Evolutionary conservation across 2,113 vertebrate species (phyloP), one percentile per base, ranked within the genome.

Genomic region (Spea multiplicata): DNA sequence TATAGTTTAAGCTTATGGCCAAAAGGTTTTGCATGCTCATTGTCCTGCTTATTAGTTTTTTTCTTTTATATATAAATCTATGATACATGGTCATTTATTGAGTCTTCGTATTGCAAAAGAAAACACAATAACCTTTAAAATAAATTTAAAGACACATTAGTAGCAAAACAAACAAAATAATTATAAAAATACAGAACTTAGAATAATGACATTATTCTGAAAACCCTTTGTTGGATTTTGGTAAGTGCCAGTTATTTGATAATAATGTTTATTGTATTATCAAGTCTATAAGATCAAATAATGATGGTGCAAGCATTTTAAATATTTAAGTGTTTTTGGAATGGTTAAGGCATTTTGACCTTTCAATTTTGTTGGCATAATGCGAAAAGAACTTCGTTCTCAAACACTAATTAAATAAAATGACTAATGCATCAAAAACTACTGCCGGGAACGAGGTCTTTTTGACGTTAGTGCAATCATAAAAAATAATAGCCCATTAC

Each of bases 361-460:
- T 79, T 79, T 57, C 14, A 16, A 48, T 57, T 66, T 66, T 55
- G 69, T 73, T 79, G 44, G 50, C 73, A 52, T 73, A 79, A 53
- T 72, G 49, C 70, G 16, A 65, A n/a, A 66, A 72, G 47, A 65
- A 46, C 53, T 73, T 46, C 70, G 52, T 59, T 71, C 69, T 73
- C 57, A 48, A 66, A 57, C 30, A 66, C n/a, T 73, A 79, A 79
- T 79, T 72, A 73, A 73, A 79, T 79, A 73, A 78, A 73, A 72
- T 79, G 76, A 73, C 69, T 79, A 79, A 72, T 79, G 70, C 49
- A 79, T 66, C 44, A 79, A 72, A 78, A 79, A 66, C 49, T 55
- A 73, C 76, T 79, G 62, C 61, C 44, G 62, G 76, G 59, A 79
- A 78, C n/a, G 8, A 52, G 47, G 14, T n/a, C 71, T 72, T 66